A percentile compares a stretch with the other conserved stretches of the same genome.
These are phyloP conservation scores for Onychostruthus taczanowskii DNA, from an alignment of 2,113 vertebrate genomes.

Conservation along the genomic window DNA sequence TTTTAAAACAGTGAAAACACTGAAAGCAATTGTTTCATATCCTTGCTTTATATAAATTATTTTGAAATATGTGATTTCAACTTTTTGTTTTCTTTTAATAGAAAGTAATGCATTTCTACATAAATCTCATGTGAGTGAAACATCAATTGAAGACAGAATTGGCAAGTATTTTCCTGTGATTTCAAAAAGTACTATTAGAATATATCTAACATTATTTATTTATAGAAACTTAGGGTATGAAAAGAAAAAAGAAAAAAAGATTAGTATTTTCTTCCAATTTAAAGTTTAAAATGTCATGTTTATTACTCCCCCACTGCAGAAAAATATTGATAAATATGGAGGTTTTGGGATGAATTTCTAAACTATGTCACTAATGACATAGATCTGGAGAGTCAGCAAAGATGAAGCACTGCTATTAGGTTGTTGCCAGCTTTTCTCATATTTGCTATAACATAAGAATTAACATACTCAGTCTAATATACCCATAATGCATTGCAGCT, in stretches of 20 bases:
- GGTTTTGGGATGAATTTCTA: not conserved
- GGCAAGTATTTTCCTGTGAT: not conserved
- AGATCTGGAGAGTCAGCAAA: not conserved
- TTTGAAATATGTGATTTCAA: rapidly evolving
- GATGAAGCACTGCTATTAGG: not conserved
- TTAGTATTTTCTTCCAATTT: not conserved
- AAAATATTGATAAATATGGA: not conserved
- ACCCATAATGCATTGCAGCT: not conserved
- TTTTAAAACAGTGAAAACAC: not conserved
- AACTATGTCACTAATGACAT: not conserved
- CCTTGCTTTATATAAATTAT: not conserved
- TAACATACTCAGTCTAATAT: not conserved
- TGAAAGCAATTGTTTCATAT: not conserved
- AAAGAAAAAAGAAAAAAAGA: not conserved
- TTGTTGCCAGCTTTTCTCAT: not conserved
- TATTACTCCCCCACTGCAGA: not conserved
- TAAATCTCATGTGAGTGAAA: not conserved
- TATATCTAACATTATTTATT: not conserved
- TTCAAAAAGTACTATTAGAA: not conserved
- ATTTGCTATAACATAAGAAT: not conserved
- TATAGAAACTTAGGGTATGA: rapidly evolving
- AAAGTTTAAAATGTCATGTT: not conserved
- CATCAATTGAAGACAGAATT: not conserved
- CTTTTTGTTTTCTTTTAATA: not conserved
- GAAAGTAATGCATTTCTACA: not conserved